phyloP scores from a whole-genome alignment of 2,797 vertebrate species.

The Benthosema pterotum region DNA sequence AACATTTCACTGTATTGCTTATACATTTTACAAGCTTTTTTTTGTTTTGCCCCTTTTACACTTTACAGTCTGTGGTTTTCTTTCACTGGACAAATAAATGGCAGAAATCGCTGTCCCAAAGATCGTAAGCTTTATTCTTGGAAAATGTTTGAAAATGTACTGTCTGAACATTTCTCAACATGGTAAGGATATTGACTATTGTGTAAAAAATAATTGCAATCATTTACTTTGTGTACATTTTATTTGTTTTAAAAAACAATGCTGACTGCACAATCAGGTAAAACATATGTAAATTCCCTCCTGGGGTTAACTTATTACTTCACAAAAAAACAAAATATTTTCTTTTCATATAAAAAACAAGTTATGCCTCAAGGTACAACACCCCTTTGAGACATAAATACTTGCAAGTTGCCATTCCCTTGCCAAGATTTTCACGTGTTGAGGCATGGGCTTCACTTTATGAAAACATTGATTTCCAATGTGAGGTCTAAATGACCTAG shows the following conservation, averaged over 20 bases:
- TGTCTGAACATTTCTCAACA: too few relatives aligned
- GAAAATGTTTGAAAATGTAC: too few relatives aligned
- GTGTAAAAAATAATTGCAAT: too few relatives aligned
- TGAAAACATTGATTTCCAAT: not conserved
- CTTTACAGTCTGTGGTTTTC: too few relatives aligned
- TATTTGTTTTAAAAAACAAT: constrained; percentile 31
- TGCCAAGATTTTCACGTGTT: not conserved
- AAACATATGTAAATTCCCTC: constrained; percentile 13
- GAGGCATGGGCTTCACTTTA: not conserved
- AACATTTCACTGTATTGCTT: too few relatives aligned
- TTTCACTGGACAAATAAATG: too few relatives aligned
- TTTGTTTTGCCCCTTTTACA: too few relatives aligned
- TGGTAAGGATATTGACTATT: too few relatives aligned
- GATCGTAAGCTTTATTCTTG: too few relatives aligned
- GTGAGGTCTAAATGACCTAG: not conserved
- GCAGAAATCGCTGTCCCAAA: too few relatives aligned
- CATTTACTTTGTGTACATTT: constrained; percentile 14
- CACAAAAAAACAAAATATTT: constrained; percentile 1
- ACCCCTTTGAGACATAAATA: constrained; percentile 9
- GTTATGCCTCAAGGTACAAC: constrained; percentile 8
- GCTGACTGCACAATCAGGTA: constrained; percentile 6
- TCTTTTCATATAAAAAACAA: constrained; percentile 7
- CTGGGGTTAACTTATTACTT: not conserved
- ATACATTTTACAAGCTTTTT: too few relatives aligned
- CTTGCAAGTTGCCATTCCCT: constrained; percentile 1